A percentile compares a stretch with the other conserved stretches of the same genome.
phyloP scores from a whole-genome alignment of 2,113 vertebrate genomes.

The Verasper variegatus region DNA sequence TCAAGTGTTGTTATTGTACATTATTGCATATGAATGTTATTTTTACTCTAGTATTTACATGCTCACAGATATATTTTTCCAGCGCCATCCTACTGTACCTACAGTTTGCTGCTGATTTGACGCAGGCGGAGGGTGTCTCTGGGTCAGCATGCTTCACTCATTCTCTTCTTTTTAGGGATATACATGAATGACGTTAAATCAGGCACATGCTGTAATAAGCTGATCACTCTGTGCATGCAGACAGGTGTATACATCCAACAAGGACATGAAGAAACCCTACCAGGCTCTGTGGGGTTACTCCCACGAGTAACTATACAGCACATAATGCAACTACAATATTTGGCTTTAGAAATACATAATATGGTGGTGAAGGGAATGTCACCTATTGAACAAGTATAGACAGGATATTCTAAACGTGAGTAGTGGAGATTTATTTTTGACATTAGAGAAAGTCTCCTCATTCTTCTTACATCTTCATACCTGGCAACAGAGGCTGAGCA shows the following conservation, averaged over 20 bases:
- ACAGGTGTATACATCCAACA: not conserved
- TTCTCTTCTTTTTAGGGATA: not conserved
- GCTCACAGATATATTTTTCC: not conserved
- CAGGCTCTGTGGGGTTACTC: not conserved
- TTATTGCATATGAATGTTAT: not conserved
- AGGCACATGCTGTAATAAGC: not conserved
- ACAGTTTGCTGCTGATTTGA: not conserved
- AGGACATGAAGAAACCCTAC: conserved; percentile 12
- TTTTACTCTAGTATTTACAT: too few species aligned
- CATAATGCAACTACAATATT: not conserved
- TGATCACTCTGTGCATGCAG: not conserved
- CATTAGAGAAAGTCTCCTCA: not conserved
- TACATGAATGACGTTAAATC: not conserved
- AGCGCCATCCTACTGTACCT: not conserved
- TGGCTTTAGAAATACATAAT: not conserved
- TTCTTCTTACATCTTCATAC: not conserved
- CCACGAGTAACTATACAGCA: too few species aligned
- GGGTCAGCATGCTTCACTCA: not conserved
- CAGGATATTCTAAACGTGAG: not conserved
- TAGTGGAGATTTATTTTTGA: too few species aligned
- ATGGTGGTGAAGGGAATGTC: not conserved
- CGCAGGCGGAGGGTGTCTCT: not conserved
- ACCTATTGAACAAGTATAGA: not conserved
- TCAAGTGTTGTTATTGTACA: not conserved
- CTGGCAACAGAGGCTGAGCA: not conserved